phyloP scores from a whole-genome alignment of 2,797 vertebrate species.

The Enteromius unitaeniatus region DNA sequence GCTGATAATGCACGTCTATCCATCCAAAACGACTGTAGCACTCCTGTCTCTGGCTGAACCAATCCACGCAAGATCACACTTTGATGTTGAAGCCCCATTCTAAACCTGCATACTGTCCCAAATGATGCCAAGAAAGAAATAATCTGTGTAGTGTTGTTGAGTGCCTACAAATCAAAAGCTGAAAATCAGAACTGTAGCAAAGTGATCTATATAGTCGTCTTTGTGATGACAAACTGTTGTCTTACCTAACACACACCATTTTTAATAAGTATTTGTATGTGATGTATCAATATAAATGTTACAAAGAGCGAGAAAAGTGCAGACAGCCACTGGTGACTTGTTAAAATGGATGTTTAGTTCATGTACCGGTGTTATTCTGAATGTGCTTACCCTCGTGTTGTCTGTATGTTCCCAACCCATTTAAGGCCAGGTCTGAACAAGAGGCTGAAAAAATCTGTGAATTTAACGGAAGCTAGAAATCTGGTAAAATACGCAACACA shows the following conservation, averaged over 20 bases:
- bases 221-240: constrained; percentile 22
- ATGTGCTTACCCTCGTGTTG: background rate
- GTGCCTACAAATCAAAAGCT: constrained; percentile 21
- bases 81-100: background rate
- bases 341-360: constrained; percentile 22
- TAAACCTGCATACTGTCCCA: background rate
- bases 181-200: constrained; percentile 20
- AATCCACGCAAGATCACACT: background rate
- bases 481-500: background rate
- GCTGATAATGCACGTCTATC: constrained; percentile 12
- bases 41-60: constrained; percentile 16
- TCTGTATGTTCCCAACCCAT: constrained; percentile 4
- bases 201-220: background rate
- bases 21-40: constrained; percentile 41
- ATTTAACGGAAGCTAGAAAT: background rate
- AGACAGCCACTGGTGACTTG: constrained; percentile 5
- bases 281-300: background rate
- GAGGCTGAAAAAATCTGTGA: constrained; percentile 4
- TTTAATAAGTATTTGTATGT: constrained; percentile 8
- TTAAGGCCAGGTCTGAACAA: background rate
- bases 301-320: background rate
- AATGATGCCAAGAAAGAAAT: background rate
- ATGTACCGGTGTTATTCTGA: constrained; percentile 4
- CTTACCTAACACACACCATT: background rate
- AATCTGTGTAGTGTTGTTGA: constrained; percentile 13